Evolutionary conservation across 1,140 invertebrate genomes (phyloP), one percentile per base, ranked within the genome.

Genomic region (Xylocopa sonorina): DNA sequence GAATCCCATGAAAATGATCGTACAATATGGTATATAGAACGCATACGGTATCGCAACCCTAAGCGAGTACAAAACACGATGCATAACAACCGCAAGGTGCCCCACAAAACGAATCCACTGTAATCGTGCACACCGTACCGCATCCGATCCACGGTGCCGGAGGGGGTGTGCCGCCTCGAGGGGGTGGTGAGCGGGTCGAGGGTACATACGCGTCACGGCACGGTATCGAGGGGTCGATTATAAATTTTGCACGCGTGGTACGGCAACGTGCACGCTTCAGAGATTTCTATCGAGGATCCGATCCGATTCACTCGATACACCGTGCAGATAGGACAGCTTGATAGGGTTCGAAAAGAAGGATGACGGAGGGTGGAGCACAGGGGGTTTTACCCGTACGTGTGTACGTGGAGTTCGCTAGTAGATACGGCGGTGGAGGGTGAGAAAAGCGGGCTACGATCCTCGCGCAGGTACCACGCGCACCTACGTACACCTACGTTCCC

Each of bases 181-280:
- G 27, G 41, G 50, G 5, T 10, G 57, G 57, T 60, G n/a, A n/a
- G 16, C 41, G 64, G 29, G 41, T 14, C 12, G 46, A 68, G 46
- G 64, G 64, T 68, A 68, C 64, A 48, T 55, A 57, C 68, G 51
- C 34, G 24, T 38, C 68, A 71, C 24, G 48, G 51, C 51, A 63
- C 41, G 64, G 64, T 58, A 68, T 71, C 75, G 73, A 76, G 62
- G 75, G 75, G 75, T 77, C 75, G 75, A 77, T 77, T 77, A 77
- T 77, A 77, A 77, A 77, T 77, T 77, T 77, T 69, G 75, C 75
- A 77, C 75, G 75, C 75, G 75, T 77, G 75, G 66, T 69, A 71
- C 75, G 75, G 75, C 66, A 77, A 77, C 75, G 75, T 77, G 75
- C 38, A 77, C 75, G 75, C 75, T 77, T 55, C 14, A 77, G 55